Evolutionary conservation across 2,113 vertebrate genomes (phyloP).

Genomic region (Orycteropus afer): DNA sequence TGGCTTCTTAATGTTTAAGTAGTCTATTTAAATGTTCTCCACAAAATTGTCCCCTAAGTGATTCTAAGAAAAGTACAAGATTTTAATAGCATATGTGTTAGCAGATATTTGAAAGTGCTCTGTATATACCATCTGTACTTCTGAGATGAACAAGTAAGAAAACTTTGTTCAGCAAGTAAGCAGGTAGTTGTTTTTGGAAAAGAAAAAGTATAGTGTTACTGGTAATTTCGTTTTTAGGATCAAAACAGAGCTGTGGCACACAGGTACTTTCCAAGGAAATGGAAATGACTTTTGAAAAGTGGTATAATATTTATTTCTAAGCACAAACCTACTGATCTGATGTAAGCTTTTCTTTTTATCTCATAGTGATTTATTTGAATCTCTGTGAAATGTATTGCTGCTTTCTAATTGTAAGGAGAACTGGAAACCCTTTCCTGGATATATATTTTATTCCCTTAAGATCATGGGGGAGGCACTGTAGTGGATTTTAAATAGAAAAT

Average conservation of each 20-base stretch:
- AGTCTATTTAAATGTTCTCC: background rate
- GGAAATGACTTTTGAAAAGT: background rate
- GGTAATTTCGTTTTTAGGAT: conserved; percentile 38
- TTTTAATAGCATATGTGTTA: conserved; percentile 20
- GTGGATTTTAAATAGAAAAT: background rate
- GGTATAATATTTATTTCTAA: background rate
- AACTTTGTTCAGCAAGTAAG: conserved; percentile 30
- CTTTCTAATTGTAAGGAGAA: background rate
- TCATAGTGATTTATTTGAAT: background rate
- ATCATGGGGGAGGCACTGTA: background rate
- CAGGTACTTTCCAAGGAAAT: conserved; percentile 3
- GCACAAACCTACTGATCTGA: background rate
- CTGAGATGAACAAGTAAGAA: conserved; percentile 5
- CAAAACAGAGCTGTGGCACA: background rate
- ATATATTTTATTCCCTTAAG: background rate
- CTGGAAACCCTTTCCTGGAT: background rate
- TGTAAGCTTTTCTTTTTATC: background rate
- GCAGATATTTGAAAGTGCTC: background rate
- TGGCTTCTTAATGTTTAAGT: background rate
- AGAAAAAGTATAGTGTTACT: background rate
- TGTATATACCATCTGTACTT: conserved; percentile 9
- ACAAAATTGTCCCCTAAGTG: background rate
- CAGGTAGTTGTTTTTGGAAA: conserved; percentile 10
- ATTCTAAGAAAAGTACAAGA: background rate
- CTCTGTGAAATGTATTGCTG: background rate